Evolutionary conservation across 1,140 invertebrate species (phyloP).

Genomic region (Brachionus rubens): DNA sequence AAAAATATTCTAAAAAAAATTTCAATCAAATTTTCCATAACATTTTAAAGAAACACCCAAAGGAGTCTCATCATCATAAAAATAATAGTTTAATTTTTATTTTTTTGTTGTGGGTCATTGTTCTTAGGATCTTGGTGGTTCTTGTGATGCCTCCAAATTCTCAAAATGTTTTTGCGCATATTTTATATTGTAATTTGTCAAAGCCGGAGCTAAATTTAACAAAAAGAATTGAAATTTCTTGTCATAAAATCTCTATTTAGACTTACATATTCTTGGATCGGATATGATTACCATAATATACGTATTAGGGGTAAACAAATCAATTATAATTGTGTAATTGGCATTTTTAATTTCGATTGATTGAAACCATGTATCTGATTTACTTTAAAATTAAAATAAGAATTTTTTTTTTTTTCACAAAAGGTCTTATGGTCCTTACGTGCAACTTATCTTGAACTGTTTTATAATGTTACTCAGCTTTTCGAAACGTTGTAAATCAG

Average conservation of each 20-base stretch:
- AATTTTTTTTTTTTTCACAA: not conserved
- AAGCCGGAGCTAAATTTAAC: constrained; percentile 29
- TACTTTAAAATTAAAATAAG: constrained; percentile 62
- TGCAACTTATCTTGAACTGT: constrained; percentile 93
- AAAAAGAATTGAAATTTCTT: not conserved
- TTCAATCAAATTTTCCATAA: too few relatives aligned
- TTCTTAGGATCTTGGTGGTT: constrained; percentile 5
- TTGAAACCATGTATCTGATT: constrained; percentile 94
- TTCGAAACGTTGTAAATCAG: constrained; percentile 94
- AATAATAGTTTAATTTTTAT: too few relatives aligned
- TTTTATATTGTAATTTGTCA: constrained; percentile 46
- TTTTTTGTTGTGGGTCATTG: too few relatives aligned
- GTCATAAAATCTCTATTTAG: not conserved
- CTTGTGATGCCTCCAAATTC: constrained; percentile 33
- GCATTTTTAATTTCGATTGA: constrained; percentile 92
- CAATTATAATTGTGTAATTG: constrained; percentile 94
- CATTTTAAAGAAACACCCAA: too few relatives aligned
- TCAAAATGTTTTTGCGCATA: constrained; percentile 46
- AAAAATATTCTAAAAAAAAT: too few relatives aligned
- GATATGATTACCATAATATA: constrained; percentile 99
- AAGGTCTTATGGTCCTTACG: constrained; percentile 58
- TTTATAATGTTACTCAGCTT: constrained; percentile 99
- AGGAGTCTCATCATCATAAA: too few relatives aligned
- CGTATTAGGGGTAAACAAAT: constrained; percentile 96
- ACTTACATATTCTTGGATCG: constrained; percentile 80